These are phyloP conservation scores for Cinara cedri DNA, from an alignment of 2,888 invertebrate species.

Conservation along the genomic window DNA sequence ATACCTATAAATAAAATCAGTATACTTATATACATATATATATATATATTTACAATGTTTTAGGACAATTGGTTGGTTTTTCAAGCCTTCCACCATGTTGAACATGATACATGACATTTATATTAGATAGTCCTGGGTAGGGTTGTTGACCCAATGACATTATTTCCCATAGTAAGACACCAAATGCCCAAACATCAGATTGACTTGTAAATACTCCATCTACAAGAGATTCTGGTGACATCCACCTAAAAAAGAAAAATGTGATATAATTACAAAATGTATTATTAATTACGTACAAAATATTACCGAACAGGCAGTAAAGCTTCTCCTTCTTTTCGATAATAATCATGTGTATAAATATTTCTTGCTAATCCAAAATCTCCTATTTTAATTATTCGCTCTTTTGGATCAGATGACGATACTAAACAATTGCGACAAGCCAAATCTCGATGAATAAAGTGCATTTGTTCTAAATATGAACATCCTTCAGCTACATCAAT, in stretches of 20 bases:
- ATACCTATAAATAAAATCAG: no score
- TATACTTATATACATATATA: no score
- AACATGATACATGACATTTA: conserved; percentile 90
- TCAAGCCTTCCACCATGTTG: conserved; percentile 85
- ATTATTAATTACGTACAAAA: neutral
- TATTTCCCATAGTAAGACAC: conserved; percentile 95
- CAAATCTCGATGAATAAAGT: conserved; percentile 95
- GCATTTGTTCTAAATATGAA: conserved; percentile 93
- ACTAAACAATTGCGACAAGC: conserved; percentile 96
- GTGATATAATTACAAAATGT: neutral
- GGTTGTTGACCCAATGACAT: conserved; percentile 95
- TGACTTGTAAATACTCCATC: conserved; percentile 97
- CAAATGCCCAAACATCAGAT: conserved; percentile 96
- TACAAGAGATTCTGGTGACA: conserved; percentile 95
- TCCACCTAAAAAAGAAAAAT: conserved; percentile 70
- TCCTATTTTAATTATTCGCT: conserved; percentile 90
- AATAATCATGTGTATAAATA: conserved; percentile 97
- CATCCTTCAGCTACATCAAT: conserved; percentile 96
- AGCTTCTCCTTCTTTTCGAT: conserved; percentile 91
- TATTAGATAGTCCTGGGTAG: conserved; percentile 90
- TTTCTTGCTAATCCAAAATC: conserved; percentile 97
- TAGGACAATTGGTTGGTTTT: conserved; percentile 83
- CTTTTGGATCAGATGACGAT: conserved; percentile 71
- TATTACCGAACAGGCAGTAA: conserved; percentile 80
- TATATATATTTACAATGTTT: conserved; percentile 73